Evolutionary conservation across 2,888 invertebrate genomes (phyloP).

Genomic region (Drosophila vallismaia): DNA sequence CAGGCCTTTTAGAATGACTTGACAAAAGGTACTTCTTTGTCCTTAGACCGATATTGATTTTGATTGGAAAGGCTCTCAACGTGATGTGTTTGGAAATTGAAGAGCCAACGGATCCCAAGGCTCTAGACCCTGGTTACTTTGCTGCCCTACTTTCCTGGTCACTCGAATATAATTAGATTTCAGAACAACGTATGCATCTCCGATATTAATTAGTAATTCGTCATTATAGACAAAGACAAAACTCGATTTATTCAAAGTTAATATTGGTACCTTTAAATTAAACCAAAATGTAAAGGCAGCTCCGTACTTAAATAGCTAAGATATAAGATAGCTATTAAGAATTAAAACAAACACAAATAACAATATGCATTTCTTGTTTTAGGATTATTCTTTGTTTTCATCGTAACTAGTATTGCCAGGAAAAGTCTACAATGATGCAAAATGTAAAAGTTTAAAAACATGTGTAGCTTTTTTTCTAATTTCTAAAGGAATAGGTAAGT

Average conservation of each 20-base stretch:
- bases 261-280: neutral
- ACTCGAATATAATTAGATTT: conserved; percentile 1
- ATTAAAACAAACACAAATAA: too few species aligned
- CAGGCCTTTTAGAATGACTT: conserved; percentile 51
- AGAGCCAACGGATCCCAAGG: conserved; percentile 4
- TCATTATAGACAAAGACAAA: neutral
- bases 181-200: neutral
- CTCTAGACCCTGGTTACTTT: conserved; percentile 1
- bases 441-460: too few species aligned
- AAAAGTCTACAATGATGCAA: too few species aligned
- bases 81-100: conserved; percentile 7
- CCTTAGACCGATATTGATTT: conserved; percentile 37
- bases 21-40: conserved; percentile 57
- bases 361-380: too few species aligned
- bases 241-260: neutral
- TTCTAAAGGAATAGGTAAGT: too few species aligned
- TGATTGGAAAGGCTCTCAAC: conserved; percentile 33
- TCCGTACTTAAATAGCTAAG: too few species aligned
- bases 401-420: too few species aligned
- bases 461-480: too few species aligned
- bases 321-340: too few species aligned
- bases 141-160: neutral
- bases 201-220: neutral
- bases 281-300: neutral
- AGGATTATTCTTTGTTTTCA: too few species aligned